Conservation (phyloP, 2,888 invertebrate genomes). For the Lymantria dispar region DNA sequence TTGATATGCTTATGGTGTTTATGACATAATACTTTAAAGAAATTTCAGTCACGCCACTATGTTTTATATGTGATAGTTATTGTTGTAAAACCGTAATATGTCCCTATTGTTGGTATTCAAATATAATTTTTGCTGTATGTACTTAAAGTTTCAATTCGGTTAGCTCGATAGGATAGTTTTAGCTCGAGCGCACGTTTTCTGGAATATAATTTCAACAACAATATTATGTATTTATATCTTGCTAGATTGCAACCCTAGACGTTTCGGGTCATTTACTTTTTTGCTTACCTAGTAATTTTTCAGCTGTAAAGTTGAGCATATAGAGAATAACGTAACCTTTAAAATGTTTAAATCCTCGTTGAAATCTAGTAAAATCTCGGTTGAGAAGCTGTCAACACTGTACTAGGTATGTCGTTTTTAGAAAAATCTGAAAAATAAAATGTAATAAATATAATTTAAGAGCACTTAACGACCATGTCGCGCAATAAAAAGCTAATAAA, state of each 20-base stretch:
- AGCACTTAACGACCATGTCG: constrained; percentile 34
- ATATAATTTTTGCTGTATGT: constrained; percentile 39
- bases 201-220: constrained; percentile 47
- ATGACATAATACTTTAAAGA: constrained; percentile 55
- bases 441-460: constrained; percentile 37
- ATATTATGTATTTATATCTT: constrained; percentile 68
- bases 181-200: constrained; percentile 30
- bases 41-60: constrained; percentile 72
- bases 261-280: constrained; percentile 71
- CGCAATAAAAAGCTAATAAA: constrained; percentile 46
- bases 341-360: too few relatives aligned
- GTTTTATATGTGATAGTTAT: constrained; percentile 51
- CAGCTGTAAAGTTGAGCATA: constrained; percentile 40
- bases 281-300: constrained; percentile 46
- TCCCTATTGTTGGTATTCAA: constrained; percentile 27
- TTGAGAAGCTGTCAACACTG: too few relatives aligned
- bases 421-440: constrained; percentile 20
- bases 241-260: constrained; percentile 57
- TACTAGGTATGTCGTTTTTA: constrained; percentile 6
- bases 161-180: constrained; percentile 19
- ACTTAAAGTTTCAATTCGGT: constrained; percentile 39
- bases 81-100: constrained; percentile 43
- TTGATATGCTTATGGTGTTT: constrained; percentile 35
- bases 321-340: constrained; percentile 13
- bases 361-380: too few relatives aligned